A percentile compares a stretch with the other conserved stretches of the same genome.
These are phyloP conservation scores for Diadromus collaris DNA, from an alignment of 2,888 invertebrate genomes.

Conservation along the genomic window DNA sequence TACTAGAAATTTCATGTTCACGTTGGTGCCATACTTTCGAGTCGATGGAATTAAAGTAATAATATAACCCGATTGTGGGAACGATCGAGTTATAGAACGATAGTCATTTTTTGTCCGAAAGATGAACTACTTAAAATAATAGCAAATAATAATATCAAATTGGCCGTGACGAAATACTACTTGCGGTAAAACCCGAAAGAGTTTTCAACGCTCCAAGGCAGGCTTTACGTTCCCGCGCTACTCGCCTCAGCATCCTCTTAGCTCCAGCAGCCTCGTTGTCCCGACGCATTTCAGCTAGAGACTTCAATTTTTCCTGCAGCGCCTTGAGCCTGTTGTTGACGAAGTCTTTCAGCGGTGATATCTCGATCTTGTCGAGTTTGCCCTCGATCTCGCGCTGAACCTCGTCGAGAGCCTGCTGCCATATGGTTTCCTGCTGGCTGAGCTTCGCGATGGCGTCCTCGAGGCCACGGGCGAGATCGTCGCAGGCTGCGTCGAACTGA, in stretches of 20 bases:
- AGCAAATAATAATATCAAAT: too few species aligned
- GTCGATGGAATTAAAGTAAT: too few species aligned
- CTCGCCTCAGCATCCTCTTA: constrained; percentile 84
- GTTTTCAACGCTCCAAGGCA: too few species aligned
- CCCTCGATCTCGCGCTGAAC: constrained; percentile 86
- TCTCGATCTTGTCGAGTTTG: constrained; percentile 85
- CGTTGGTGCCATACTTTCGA: too few species aligned
- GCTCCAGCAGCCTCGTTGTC: constrained; percentile 89
- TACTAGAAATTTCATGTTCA: too few species aligned
- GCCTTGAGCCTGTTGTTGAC: constrained; percentile 83
- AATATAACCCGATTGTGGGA: too few species aligned
- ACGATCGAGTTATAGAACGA: too few species aligned
- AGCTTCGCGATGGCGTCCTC: constrained; percentile 85
- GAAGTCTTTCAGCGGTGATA: constrained; percentile 85
- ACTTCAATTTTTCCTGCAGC: constrained; percentile 84
- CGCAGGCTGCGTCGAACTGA: constrained; percentile 86
- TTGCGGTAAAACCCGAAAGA: too few species aligned
- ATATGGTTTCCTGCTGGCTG: constrained; percentile 84
- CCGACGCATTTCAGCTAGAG: constrained; percentile 82
- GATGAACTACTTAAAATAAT: too few species aligned
- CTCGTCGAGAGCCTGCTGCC: constrained; percentile 86
- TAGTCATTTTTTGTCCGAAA: too few species aligned
- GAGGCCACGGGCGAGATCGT: constrained; percentile 84
- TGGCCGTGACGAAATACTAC: too few species aligned
- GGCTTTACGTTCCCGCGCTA: neutral